Base-by-base conservation (phyloP, 1,140 invertebrate species). In the Brachystomella parvula region DNA sequence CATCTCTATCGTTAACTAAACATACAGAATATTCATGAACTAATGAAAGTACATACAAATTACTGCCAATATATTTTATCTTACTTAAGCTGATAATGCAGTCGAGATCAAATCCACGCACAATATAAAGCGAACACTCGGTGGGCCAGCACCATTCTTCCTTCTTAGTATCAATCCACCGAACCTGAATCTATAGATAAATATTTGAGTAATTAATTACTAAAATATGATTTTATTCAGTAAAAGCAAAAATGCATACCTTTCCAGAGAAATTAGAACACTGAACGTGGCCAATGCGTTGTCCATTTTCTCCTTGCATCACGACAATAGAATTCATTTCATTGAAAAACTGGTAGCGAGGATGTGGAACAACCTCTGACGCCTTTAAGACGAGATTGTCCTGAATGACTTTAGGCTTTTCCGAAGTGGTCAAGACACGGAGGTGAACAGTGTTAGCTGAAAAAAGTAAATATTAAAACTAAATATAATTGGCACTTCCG, bases 51-150 rank as follows among this genome's bases (percentile, higher is more conserved):
- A n/a, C n/a, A n/a, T n/a, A n/a, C n/a, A n/a, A n/a, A n/a, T n/a
- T n/a, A n/a, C n/a, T n/a, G n/a, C n/a, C n/a, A n/a, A n/a, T n/a
- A n/a, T n/a, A n/a, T n/a, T n/a, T n/a, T n/a, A n/a, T n/a, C n/a
- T 56, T 33, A 60, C 58, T 56, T 12, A n/a, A 24, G 26, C 21
- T 56, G 26, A 56, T n/a, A 30, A 60, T 60, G 26, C 58, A 60
- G 3, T 60, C 58, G 3, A 60, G 31, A 60, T 60, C 58, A 24
- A 15, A 33, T 15, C 26, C 26, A 17, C 26, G 26, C 24, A 60
- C 31, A 28, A 6, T 60, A 33, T 31, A 60, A 29, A 60, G 15
- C 9, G 58, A 60, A 30, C 58, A 60, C 28, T 60, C 58, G 24
- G 58, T 15, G 3, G 58, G 58, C 58, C 58, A 60, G 19, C 6